Base-by-base conservation (phyloP, 2,797 vertebrate genomes). In the Clarias fuscus region DNA sequence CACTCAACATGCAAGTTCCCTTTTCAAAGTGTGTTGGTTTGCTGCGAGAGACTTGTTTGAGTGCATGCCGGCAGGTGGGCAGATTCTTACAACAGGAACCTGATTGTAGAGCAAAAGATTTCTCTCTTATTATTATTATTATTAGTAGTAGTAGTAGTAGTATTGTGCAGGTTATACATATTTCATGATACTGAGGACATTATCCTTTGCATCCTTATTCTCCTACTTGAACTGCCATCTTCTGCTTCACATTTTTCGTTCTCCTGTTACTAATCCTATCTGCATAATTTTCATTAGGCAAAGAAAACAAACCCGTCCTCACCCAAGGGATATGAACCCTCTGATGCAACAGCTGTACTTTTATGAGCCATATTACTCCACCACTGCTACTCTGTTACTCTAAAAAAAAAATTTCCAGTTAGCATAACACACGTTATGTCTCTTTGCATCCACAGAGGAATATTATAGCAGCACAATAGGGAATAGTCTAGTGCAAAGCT, bases 341-440 rank as follows among this genome's bases (percentile, higher is more conserved):
- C 72, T 89, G 88, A 90, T 83, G 88, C 86, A 89, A 89, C 84
- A 85, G 73, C 76, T 82, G 83, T 85, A 72, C 80, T 72, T 71
- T 79, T 90, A 82, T 76, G 75, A 86, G 85, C 59, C 67, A 79
- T 83, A 67, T 90, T 89, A 86, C 84, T 88, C 85, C 82, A 86
- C 78, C 84, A 43, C 77, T 83, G 78, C 61, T 58, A 71, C 73
- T 68, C 56, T 17, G 53, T 62, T 65, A 56, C 65, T 81, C 40
- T n/a, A n/a, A n/a, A n/a, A n/a, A n/a, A n/a, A n/a, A n/a, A n/a
- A n/a, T n/a, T n/a, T n/a, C 75, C 73, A 80, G 53, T 86, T 79
- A 83, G 27, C 58, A 30, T 37, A 62, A 48, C 71, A 64, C 37
- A 76, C 61, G 33, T 67, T 78, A 67, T 58, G 68, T 86, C 88